Conservation (phyloP, 2,797 vertebrate species). For the Anguilla obscura region DNA sequence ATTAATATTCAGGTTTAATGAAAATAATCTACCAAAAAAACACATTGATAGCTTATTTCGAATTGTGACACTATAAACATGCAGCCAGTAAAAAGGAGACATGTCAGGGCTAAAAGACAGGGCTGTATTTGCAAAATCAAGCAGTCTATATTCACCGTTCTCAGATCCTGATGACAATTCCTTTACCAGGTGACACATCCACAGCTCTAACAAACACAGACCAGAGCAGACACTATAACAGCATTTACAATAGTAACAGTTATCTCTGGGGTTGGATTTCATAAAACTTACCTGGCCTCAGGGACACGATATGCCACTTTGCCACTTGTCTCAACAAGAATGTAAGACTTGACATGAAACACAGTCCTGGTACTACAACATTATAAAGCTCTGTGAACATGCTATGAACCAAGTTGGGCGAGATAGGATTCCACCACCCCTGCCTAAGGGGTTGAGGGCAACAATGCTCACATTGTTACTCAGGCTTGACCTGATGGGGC, state of each 20-base stretch:
- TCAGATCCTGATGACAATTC: background rate
- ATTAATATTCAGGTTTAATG: background rate
- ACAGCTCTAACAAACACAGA: background rate
- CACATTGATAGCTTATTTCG: background rate
- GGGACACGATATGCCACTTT: background rate
- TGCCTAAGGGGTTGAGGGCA: constrained; percentile 11
- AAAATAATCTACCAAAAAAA: background rate
- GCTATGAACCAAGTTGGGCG: background rate
- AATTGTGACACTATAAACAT: background rate
- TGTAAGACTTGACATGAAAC: background rate
- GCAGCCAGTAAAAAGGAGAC: background rate
- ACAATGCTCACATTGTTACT: constrained; percentile 28
- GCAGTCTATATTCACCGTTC: background rate
- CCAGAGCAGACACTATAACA: background rate
- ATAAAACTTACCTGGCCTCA: background rate
- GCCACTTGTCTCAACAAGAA: background rate
- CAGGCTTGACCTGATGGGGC: background rate
- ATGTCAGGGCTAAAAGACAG: background rate
- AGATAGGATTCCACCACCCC: background rate
- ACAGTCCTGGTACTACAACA: background rate
- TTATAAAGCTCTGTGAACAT: background rate
- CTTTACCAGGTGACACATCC: background rate
- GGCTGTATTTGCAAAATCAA: background rate
- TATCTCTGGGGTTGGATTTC: background rate
- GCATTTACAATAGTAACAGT: background rate